phyloP scores from a whole-genome alignment of 2,888 invertebrate species.

The Parthenolecanium corni region DNA sequence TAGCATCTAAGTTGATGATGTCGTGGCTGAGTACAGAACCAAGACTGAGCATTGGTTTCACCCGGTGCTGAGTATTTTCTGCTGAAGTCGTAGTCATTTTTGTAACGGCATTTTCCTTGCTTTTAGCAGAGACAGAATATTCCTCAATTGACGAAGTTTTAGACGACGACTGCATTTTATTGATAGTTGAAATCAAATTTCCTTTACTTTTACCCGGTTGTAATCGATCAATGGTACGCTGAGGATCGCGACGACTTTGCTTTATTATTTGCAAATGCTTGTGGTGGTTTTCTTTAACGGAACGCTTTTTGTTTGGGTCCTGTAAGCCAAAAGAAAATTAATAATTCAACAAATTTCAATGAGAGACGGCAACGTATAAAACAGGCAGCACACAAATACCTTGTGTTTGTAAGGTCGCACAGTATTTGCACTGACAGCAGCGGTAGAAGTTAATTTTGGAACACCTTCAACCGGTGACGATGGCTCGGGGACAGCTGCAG shows the following conservation, averaged over 20 bases:
- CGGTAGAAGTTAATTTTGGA: neutral
- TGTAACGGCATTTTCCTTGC: conserved; percentile 14
- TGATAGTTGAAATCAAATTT: conserved; percentile 57
- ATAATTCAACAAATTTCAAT: neutral
- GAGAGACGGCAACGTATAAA: neutral
- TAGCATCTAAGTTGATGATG: conserved; percentile 44
- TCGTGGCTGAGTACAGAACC: conserved; percentile 71
- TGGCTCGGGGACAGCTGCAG: neutral
- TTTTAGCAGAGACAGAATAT: conserved; percentile 27
- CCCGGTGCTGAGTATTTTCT: conserved; percentile 39
- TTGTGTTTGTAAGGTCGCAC: conserved; percentile 12
- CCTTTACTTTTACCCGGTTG: conserved; percentile 82
- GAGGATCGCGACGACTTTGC: conserved; percentile 56
- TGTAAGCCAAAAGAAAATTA: neutral
- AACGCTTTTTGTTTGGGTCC: conserved; percentile 17
- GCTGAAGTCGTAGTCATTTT: conserved; percentile 2
- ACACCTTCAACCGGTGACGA: too few species aligned
- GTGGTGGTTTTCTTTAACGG: conserved; percentile 32
- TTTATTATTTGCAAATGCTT: conserved; percentile 33
- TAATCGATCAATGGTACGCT: conserved; percentile 68
- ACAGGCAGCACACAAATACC: neutral
- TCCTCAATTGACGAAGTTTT: conserved; percentile 32
- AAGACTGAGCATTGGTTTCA: conserved; percentile 68
- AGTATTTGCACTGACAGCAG: neutral
- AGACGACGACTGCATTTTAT: conserved; percentile 36